Evolutionary conservation across 2,888 invertebrate genomes (phyloP), one percentile per base, ranked within the genome.

Genomic region (Drosophila leonis): DNA sequence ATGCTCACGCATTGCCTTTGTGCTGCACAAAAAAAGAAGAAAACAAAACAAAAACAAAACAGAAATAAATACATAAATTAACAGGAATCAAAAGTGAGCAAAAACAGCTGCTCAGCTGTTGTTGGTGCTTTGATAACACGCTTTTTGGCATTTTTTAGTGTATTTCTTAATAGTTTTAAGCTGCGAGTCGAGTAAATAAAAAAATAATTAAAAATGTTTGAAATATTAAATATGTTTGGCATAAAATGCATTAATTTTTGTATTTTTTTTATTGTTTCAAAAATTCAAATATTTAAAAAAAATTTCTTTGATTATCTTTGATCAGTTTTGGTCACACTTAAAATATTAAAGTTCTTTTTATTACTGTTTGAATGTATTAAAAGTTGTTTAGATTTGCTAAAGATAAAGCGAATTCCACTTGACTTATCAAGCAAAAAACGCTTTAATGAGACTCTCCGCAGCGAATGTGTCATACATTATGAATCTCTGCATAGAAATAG

Each of bases 71-170:
- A 24, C 29, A 54, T 62, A 41, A 49, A 15, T 13, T 12, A 57
- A 54, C n/a, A 27, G 46, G 15, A 51, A 49, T 54, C 20, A 24
- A 20, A 27, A n/a, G n/a, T 13, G 41, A 48, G 13, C 31, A 54
- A 48, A 67, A 61, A 63, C 78, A 68, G 69, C 70, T 74, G 78
- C 55, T 74, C 42, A 51, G 60, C 60, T 35, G 42, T 59, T 65
- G 48, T 48, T 44, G 39, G 13, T 27, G 15, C 9, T 24, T 20
- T 66, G 72, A 61, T 66, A 72, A 66, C 20, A 24, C 9, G 33
- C 33, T 35, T 29, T 72, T 41, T 13, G n/a, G 52, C 12, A 51
- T 46, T 65, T 35, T 59, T 44, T 35, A 48, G 44, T 13, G 15
- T n/a, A 7, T 60, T 41, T 4, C 12, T 48, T 9, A 15, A 2